These are phyloP conservation scores for Spialia ferax DNA, from an alignment of 2,888 invertebrate species.

Conservation along the genomic window DNA sequence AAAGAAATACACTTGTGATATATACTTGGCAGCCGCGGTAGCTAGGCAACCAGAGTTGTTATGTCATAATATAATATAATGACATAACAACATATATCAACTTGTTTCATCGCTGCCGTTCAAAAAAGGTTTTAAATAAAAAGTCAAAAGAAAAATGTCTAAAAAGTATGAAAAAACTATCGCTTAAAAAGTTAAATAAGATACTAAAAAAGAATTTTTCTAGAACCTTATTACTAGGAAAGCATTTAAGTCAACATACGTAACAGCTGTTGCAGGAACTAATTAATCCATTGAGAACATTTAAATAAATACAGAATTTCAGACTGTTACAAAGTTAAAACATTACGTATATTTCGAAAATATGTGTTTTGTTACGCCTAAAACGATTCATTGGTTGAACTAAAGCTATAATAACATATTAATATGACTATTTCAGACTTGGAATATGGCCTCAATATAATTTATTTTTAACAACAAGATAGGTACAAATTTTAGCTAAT, in stretches of 20 bases:
- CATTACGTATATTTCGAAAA: slow-evolving; percentile 13
- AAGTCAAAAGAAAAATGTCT: slow-evolving; percentile 5
- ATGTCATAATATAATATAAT: no score
- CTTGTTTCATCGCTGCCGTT: background rate
- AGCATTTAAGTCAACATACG: slow-evolving; percentile 16
- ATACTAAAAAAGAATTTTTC: background rate
- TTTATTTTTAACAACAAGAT: background rate
- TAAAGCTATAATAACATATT: slow-evolving; percentile 26
- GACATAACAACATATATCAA: no score
- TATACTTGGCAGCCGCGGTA: no score
- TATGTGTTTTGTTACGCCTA: slow-evolving; percentile 12
- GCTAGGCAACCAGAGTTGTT: no score
- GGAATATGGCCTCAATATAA: slow-evolving; percentile 7
- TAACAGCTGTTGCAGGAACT: background rate
- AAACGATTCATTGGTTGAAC: slow-evolving; percentile 31
- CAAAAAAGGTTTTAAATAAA: background rate
- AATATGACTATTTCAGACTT: slow-evolving; percentile 31
- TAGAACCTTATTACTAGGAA: slow-evolving; percentile 22
- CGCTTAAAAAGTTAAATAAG: slow-evolving; percentile 16
- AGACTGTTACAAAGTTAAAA: background rate
- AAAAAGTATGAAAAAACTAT: background rate
- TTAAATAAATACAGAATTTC: background rate
- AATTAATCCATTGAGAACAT: background rate
- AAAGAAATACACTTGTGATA: no score
- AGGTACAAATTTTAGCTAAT: slow-evolving; percentile 11